Conservation (phyloP, 2,888 invertebrate species). For the Norana najaformis region DNA sequence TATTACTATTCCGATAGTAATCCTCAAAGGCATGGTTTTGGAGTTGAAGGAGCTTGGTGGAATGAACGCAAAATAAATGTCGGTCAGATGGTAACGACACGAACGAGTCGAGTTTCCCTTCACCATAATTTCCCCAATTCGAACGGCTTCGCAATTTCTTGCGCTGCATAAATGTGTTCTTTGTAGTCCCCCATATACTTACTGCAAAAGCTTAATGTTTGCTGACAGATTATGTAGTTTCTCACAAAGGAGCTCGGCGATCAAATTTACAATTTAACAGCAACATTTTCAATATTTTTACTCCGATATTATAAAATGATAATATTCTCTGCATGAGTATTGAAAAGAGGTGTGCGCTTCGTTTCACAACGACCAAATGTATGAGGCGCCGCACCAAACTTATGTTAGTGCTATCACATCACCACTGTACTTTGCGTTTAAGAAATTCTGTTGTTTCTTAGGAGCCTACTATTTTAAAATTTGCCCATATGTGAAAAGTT, state of each 20-base stretch:
- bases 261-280: slow-evolving; percentile 1
- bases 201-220: background rate
- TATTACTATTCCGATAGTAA: too few species aligned
- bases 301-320: background rate
- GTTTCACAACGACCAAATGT: background rate
- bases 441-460: background rate
- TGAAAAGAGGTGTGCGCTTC: background rate
- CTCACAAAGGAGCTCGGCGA: background rate
- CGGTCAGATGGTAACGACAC: background rate
- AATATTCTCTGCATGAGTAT: background rate
- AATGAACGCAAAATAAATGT: too few species aligned
- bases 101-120: background rate
- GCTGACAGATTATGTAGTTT: background rate
- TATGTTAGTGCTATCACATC: background rate
- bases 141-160: background rate
- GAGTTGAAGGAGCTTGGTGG: too few species aligned
- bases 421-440: background rate
- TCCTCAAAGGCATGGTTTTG: too few species aligned
- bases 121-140: background rate
- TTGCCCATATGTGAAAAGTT: background rate
- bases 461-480: background rate
- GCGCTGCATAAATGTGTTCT: too few species aligned
- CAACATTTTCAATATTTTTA: background rate
- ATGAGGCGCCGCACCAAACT: too few species aligned
- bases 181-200: background rate